phyloP scores from a whole-genome alignment of 2,888 invertebrate species.

The Chymomyza fuscimana region DNA sequence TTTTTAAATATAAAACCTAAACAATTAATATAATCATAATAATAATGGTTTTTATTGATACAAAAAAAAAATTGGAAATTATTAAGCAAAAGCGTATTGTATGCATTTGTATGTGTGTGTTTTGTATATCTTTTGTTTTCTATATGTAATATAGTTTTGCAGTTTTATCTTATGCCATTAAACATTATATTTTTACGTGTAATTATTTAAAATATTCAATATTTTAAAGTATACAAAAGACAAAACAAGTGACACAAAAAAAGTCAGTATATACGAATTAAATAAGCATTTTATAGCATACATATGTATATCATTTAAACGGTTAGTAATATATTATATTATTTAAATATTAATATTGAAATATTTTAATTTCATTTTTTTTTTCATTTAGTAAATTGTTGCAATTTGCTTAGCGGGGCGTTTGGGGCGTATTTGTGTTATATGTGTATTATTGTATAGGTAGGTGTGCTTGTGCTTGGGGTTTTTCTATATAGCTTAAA shows the following conservation, averaged over 20 bases:
- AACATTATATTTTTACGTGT: conserved; percentile 3
- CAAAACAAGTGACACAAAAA: not conserved
- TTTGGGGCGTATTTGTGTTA: not conserved
- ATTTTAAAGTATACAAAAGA: conserved; percentile 5
- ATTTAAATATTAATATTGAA: conserved; percentile 33
- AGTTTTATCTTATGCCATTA: conserved; percentile 10
- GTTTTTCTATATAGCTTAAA: not conserved
- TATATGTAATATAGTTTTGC: conserved; percentile 20
- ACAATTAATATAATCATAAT: conserved; percentile 55
- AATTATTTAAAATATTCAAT: conserved; percentile 7
- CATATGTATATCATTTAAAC: not conserved
- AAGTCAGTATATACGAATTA: conserved; percentile 1
- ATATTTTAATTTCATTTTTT: conserved; percentile 1
- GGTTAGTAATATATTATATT: conserved; percentile 50
- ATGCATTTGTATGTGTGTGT: conserved; percentile 31
- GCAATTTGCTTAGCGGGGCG: not conserved
- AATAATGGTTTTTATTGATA: conserved; percentile 1
- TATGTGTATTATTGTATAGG: conserved; percentile 7
- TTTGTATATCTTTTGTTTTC: conserved; percentile 8
- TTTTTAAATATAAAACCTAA: conserved; percentile 63
- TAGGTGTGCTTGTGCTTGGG: conserved; percentile 6
- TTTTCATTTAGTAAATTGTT: not conserved
- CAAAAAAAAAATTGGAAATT: conserved; percentile 48
- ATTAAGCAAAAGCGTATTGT: conserved; percentile 27
- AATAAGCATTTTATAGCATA: not conserved